phyloP scores from a whole-genome alignment of 2,888 invertebrate genomes.

The Onthophagus sagittarius region DNA sequence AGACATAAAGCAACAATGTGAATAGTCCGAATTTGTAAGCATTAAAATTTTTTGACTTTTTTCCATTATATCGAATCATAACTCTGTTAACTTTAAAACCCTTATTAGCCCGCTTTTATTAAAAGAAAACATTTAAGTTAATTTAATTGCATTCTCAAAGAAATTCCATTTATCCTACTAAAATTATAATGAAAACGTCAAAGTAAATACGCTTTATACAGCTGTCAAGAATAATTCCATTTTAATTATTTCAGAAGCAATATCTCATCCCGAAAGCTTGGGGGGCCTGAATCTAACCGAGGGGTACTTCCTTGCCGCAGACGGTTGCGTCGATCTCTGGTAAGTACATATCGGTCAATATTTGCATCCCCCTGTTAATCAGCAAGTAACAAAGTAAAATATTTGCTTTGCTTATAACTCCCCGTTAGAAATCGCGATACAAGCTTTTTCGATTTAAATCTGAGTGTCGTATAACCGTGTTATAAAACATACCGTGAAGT shows the following conservation, averaged over 20 bases:
- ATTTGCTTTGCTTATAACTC: constrained; percentile 10
- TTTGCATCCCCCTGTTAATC: constrained; percentile 12
- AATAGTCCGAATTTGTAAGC: no score
- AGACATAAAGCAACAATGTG: no score
- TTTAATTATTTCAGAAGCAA: not conserved
- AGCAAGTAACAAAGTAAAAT: constrained; percentile 14
- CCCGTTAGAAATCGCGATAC: not conserved
- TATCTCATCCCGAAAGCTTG: not conserved
- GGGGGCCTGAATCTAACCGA: not conserved
- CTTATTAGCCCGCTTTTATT: no score
- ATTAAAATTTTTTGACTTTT: no score
- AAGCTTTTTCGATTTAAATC: not conserved
- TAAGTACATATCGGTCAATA: constrained; percentile 16
- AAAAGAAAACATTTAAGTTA: not conserved
- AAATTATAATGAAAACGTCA: not conserved
- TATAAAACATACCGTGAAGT: not conserved
- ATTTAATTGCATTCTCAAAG: not conserved
- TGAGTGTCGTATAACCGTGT: not conserved
- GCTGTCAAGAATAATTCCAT: not conserved
- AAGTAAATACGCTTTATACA: not conserved
- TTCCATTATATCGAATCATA: no score
- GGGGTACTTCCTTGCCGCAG: constrained; percentile 4
- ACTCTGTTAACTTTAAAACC: no score
- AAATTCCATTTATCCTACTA: not conserved
- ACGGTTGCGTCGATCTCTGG: constrained; percentile 4